Conservation (phyloP, 2,113 vertebrate species). For the Scomber scombrus region DNA sequence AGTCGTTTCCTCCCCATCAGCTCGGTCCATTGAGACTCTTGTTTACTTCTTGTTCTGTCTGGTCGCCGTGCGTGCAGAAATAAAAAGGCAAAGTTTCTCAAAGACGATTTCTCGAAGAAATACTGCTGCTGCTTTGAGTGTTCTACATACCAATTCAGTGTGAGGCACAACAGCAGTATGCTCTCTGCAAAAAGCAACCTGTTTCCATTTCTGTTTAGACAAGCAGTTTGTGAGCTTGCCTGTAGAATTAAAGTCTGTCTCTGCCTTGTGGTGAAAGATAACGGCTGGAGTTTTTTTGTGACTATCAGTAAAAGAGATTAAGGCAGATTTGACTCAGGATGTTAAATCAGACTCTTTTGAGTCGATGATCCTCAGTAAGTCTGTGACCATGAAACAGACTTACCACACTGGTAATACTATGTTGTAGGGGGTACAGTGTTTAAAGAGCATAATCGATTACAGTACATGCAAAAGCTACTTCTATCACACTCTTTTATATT, state of each 20-base stretch:
- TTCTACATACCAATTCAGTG: constrained; percentile 9
- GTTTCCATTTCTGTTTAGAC: constrained; percentile 27
- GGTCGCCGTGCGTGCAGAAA: background rate
- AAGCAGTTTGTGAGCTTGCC: constrained; percentile 35
- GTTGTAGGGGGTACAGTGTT: constrained; percentile 4
- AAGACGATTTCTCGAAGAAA: background rate
- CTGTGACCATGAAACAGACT: constrained; percentile 38
- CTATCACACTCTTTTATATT: background rate
- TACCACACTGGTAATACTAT: background rate
- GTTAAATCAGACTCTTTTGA: constrained; percentile 43
- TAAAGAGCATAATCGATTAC: constrained; percentile 19
- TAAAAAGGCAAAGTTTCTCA: background rate
- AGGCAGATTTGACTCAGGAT: constrained; percentile 46
- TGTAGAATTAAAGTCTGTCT: constrained; percentile 31
- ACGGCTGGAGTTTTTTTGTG: constrained; percentile 25
- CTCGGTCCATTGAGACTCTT: background rate
- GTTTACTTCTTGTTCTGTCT: constrained; percentile 26
- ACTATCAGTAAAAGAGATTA: constrained; percentile 46
- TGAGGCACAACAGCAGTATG: background rate
- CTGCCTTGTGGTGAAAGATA: constrained; percentile 31
- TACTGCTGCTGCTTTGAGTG: background rate
- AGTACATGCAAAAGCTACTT: background rate
- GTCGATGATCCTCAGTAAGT: constrained; percentile 22
- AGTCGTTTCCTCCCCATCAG: constrained; percentile 5
- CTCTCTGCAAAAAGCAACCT: constrained; percentile 10